Base-by-base conservation (phyloP, 2,113 vertebrate genomes). In the Caranx melampygus region DNA sequence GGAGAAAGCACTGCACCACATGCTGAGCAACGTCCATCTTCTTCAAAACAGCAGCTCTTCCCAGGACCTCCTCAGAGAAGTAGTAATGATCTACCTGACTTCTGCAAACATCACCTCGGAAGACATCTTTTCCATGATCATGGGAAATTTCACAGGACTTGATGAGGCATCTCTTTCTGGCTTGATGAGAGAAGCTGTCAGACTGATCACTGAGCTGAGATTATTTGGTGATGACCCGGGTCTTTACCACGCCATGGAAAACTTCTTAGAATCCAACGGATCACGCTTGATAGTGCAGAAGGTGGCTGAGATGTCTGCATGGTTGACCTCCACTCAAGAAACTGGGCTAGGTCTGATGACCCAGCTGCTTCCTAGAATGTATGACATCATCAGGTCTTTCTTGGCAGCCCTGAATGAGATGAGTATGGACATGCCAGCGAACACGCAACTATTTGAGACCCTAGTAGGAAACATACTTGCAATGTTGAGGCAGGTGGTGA, bases 341-440 rank as follows among this genome's bases (percentile, higher is more conserved):
- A 72, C 85, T 4, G 93, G 91, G 45, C n/a, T 92, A 40, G 86
- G 91, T n/a, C 85, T 94, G 63, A n/a, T 93, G 55, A 84, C 77
- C 33, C 81, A 93, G 64, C 61, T 64, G 64, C 60, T 94, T 26
- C 63, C 78, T 26, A 89, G 78, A 72, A 45, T 93, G 3, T 90
- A 76, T 2, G 72, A 89, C 61, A 61, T 92, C 37, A 0, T 91
- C 4, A 83, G 13, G 13, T 55, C 78, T 69, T 13, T 88, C 16
- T 21, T 94, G 31, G 77, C 85, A 20, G 3, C 64, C 9, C 49
- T 91, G 31, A 77, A 16, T 4, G 42, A 79, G 10, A 55, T 91
- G 71, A 20, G 14, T 35, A 1, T 69, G 14, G 71, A 83, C 15
- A 33, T 83, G 26, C 75, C 83, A 3, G 33, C 31, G 6, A 51